These are phyloP conservation scores for Turritopsis dohrnii DNA, from an alignment of 30 jellyfish, hydroid and myxozoan species.

Conservation along the genomic window DNA sequence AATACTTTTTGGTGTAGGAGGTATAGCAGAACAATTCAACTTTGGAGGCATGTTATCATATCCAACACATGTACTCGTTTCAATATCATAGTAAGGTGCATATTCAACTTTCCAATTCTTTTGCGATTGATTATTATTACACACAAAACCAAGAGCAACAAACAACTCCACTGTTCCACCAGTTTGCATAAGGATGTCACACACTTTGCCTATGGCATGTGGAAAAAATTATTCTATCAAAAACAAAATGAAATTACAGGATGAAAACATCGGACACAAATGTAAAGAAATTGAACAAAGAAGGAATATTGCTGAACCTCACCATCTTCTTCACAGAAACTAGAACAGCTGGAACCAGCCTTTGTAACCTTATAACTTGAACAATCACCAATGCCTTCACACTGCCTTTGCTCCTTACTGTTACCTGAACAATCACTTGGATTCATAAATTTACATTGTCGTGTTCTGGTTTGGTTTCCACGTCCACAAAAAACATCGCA, in stretches of 20 bases:
- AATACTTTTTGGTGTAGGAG: neutral
- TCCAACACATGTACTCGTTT: neutral
- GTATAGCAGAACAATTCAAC: neutral
- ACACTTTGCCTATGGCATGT: neutral
- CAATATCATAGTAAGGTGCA: slow-evolving; percentile 1
- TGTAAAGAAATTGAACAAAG: too few species aligned
- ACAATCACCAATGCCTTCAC: slow-evolving; percentile 11
- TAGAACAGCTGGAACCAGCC: neutral
- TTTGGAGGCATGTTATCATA: neutral
- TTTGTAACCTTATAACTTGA: neutral
- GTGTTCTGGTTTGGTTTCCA: neutral
- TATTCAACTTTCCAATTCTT: neutral
- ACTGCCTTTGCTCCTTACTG: neutral
- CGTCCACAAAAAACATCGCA: slow-evolving; percentile 4
- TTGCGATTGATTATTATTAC: neutral
- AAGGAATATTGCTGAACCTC: too few species aligned
- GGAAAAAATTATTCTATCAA: neutral
- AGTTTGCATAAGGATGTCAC: neutral
- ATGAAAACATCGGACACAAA: neutral
- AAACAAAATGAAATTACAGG: neutral
- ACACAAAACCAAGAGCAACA: neutral
- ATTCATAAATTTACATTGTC: neutral
- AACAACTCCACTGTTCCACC: neutral
- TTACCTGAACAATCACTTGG: neutral
- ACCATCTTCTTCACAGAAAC: neutral